Evolutionary conservation across 2,113 vertebrate genomes (phyloP), one percentile per base, ranked within the genome.

Genomic region (Epinephelus lanceolatus): DNA sequence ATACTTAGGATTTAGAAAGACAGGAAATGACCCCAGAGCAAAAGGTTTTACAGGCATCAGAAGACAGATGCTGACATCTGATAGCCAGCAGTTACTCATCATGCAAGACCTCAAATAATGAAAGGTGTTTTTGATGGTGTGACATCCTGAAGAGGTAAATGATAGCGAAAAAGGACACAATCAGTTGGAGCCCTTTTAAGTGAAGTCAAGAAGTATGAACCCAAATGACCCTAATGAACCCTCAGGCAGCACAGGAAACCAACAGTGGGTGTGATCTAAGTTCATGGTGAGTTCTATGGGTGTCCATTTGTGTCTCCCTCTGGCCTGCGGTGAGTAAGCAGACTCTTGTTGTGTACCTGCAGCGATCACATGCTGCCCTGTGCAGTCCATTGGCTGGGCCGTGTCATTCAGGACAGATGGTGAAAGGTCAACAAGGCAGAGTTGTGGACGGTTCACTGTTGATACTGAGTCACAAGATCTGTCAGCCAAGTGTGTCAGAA

Each of bases 351-450:
- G 62, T 80, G 60, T 72, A 65, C 79, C 88, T 82, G 62, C 56
- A 57, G 68, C 8, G 27, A 15, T 87, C 85, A 71, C 79, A 61
- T 73, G 80, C 25, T 5, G 30, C 18, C 21, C 17, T n/a, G 33
- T 61, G 56, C 18, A 55, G 67, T 6, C 33, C 25, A 19, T 52
- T 14, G 51, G 13, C 14, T 30, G 3, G 23, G 15, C 66, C 19
- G n/a, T 71, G 61, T 65, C 79, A 87, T 73, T 27, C 25, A 59
- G 57, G 76, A 77, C 85, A 85, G 79, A 80, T 52, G 79, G 82
- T n/a, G 56, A 87, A 80, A 85, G 83, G 83, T 78, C 86, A 86
- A 47, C 70, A 40, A 33, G 76, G 37, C 52, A 15, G 51, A 71
- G 73, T 25, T 13, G 59, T 69, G 30, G 61, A 68, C 18, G 27